Percentiles rank a stretch among this genome's conserved stretches.
These are phyloP conservation scores for Drosophila mulleri DNA, from an alignment of 2,888 invertebrate species.

Conservation along the genomic window DNA sequence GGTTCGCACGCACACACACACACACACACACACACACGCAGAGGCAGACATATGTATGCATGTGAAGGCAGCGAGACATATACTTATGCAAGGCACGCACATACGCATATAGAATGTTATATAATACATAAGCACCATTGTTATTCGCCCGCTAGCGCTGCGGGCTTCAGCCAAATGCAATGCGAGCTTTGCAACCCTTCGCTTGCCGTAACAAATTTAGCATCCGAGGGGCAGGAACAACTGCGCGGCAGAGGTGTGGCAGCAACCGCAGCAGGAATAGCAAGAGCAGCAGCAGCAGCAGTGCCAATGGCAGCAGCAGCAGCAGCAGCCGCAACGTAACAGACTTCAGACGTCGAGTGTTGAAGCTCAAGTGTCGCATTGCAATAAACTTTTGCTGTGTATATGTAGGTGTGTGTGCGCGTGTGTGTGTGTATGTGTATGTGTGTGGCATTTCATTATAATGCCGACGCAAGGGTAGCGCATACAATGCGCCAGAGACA, in stretches of 20 bases:
- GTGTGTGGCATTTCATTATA: constrained; percentile 68
- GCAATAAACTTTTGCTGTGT: constrained; percentile 71
- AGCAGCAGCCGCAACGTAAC: constrained; percentile 52
- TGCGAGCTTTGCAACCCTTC: constrained; percentile 74
- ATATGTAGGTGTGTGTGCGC: constrained; percentile 9
- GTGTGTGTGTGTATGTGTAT: constrained; percentile 21
- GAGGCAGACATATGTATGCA: background rate
- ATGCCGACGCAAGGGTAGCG: constrained; percentile 67
- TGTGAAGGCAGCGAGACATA: background rate
- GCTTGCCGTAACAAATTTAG: constrained; percentile 32
- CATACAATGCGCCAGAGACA: constrained; percentile 18
- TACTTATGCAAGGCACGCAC: constrained; percentile 17
- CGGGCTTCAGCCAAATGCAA: constrained; percentile 69
- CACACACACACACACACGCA: background rate
- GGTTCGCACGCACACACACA: constrained; percentile 52
- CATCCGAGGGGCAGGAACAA: constrained; percentile 18
- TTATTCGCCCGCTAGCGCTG: constrained; percentile 68
- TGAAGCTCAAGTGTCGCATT: constrained; percentile 79
- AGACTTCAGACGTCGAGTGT: constrained; percentile 77
- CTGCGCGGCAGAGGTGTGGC: constrained; percentile 19
- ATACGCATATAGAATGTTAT: constrained; percentile 61
- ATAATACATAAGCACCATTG: constrained; percentile 76
- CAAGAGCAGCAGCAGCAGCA: constrained; percentile 27
- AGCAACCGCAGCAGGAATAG: constrained; percentile 41
- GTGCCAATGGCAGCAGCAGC: constrained; percentile 24